A percentile compares a stretch with the other conserved stretches of the same genome.
Evolutionary conservation across 2,797 vertebrate genomes (phyloP).

Genomic region (Artibeus lituratus): DNA sequence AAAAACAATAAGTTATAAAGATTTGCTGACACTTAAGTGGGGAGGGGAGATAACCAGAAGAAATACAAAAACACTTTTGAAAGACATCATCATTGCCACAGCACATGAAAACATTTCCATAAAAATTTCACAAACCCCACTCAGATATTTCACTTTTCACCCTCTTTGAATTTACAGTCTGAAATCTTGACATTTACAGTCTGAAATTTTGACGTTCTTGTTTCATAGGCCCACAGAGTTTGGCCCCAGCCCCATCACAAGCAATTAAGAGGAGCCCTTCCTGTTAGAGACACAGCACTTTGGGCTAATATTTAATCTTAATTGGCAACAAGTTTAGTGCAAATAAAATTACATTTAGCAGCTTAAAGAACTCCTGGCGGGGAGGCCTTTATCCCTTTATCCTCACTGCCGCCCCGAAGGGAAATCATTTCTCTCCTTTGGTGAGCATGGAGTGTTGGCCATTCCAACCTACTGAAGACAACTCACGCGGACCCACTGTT

Average conservation of each 20-base stretch:
- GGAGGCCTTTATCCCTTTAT: background rate
- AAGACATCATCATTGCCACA: conserved; percentile 22
- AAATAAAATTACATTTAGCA: conserved; percentile 63
- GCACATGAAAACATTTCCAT: conserved; percentile 39
- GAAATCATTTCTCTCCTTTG: background rate
- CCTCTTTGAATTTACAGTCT: conserved; percentile 12
- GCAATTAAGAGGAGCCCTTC: background rate
- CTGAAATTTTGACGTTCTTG: too few species aligned
- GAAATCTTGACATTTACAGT: background rate
- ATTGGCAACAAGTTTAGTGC: conserved; percentile 62
- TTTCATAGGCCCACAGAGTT: background rate
- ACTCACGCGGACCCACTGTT: background rate
- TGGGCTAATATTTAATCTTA: conserved; percentile 60
- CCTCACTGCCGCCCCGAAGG: background rate
- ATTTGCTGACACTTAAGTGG: conserved; percentile 27
- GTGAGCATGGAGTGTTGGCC: background rate
- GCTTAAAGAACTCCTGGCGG: conserved; percentile 22
- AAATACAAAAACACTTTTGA: conserved; percentile 46
- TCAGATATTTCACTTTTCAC: background rate
- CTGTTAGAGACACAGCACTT: conserved; percentile 45
- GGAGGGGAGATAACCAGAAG: background rate
- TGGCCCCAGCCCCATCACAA: background rate
- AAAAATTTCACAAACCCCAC: conserved; percentile 40
- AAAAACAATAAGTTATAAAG: conserved; percentile 40
- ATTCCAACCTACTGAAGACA: background rate